Percentiles rank a stretch among this genome's conserved stretches.
Conservation (phyloP, 1,140 invertebrate species). For the Trachymyrmex cornetzi region DNA sequence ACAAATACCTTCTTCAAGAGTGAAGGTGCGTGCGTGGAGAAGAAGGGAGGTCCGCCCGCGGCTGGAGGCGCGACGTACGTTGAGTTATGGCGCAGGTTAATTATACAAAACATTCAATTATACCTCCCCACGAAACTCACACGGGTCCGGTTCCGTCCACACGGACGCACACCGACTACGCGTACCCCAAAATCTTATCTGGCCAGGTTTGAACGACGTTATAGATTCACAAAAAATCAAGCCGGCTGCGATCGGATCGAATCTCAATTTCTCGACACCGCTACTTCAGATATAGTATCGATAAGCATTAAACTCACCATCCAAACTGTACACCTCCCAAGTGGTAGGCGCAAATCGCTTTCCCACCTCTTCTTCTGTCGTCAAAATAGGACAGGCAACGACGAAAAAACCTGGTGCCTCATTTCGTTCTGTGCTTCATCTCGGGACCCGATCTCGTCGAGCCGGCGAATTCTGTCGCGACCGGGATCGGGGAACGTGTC, state of each 20-base stretch:
- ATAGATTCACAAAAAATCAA: constrained; percentile 60
- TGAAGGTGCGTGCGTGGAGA: constrained; percentile 61
- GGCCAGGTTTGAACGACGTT: constrained; percentile 39
- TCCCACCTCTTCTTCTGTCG: constrained; percentile 7
- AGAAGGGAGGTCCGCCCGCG: constrained; percentile 81
- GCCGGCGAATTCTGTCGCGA: constrained; percentile 66
- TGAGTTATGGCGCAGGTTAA: constrained; percentile 87
- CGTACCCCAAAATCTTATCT: constrained; percentile 29
- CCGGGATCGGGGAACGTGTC: constrained; percentile 55
- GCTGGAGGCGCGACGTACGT: constrained; percentile 86
- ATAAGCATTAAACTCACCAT: not conserved
- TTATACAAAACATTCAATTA: constrained; percentile 88
- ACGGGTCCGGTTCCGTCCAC: constrained; percentile 43
- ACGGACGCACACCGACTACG: constrained; percentile 7
- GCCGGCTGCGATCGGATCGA: constrained; percentile 24
- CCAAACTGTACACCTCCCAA: not conserved
- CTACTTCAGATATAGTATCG: not conserved
- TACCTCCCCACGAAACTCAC: constrained; percentile 80
- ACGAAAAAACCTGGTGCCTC: not conserved
- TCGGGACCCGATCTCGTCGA: constrained; percentile 34
- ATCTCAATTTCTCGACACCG: constrained; percentile 57
- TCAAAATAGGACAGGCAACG: not conserved
- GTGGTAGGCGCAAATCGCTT: constrained; percentile 15
- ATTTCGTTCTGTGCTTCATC: constrained; percentile 23
- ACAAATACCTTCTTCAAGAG: constrained; percentile 77